Base-by-base conservation (phyloP, 2,113 vertebrate species). In the Sapajus apella region DNA sequence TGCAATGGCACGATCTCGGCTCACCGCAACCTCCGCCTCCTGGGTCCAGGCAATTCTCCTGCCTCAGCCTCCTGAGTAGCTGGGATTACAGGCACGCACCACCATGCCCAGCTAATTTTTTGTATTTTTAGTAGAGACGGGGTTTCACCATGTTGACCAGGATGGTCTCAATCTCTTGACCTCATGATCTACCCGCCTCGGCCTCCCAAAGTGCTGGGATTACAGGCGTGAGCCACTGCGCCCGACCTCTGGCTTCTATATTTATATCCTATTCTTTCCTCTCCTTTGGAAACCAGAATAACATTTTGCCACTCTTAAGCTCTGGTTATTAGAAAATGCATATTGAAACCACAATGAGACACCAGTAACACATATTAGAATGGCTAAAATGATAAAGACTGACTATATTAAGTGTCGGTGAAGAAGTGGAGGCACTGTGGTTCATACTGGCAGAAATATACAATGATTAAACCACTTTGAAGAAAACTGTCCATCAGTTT, bases 251-350 rank as follows among this genome's bases (percentile, higher is more conserved):
- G 37, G 70, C 56, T 87, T 93, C n/a, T 89, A 58, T 90, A n/a
- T 82, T 93, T 68, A 37, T 55, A 83, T 37, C 37, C 8, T 1
- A 79, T 72, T 83, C 25, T 58, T 82, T 16, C n/a, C 25, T 96
- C 83, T 23, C 80, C 12, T 80, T 93, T 35, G 64, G 80, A 87
- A 96, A 81, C 27, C 18, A 94, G 52, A 89, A 90, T 93, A 52
- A 73, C 6, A 52, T 76, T 87, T 64, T 91, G 17, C 37, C 40
- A 76, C 18, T 58, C 56, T 92, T 95, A 91, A 64, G 68, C 64
- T 95, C 35, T 87, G 66, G 40, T 73, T 73, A 77, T 58, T 77
- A 73, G 40, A 90, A 85, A 81, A 96, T 73, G 20, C 25, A 32
- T 55, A 45, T 68, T 82, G 66, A 64, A 95, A 40, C 13, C 14